Evolutionary conservation across 2,888 invertebrate genomes (phyloP), one percentile per base, ranked within the genome.

Genomic region (Stomorhina lunata): DNA sequence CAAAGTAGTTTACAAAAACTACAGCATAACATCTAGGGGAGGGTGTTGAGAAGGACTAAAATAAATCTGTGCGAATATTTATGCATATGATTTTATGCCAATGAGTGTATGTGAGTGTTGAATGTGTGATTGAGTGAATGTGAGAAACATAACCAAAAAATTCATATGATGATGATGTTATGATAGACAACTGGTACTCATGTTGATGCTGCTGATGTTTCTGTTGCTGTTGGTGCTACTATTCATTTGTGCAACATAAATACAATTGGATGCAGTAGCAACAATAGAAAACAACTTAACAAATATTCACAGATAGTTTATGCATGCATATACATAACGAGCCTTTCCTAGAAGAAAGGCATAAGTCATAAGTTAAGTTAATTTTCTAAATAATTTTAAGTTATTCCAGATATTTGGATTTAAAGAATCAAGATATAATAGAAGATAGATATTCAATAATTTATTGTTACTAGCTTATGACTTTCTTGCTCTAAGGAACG

Each of bases 291-390:
- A 55, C 10, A 34, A 55, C 17, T 55, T 55, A 10, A 4, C 43
- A 63, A 78, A 71, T 55, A 71, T 57, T 65, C 45, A 63, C 57
- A 75, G 43, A 55, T 37, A n/a, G n/a, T n/a, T n/a, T n/a, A n/a
- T n/a, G n/a, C n/a, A n/a, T n/a, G n/a, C n/a, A n/a, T n/a, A n/a
- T n/a, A n/a, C n/a, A n/a, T n/a, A n/a, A n/a, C n/a, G n/a, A n/a
- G n/a, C n/a, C n/a, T n/a, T n/a, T n/a, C n/a, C n/a, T n/a, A n/a
- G n/a, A n/a, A n/a, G n/a, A n/a, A n/a, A n/a, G n/a, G n/a, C n/a
- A n/a, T n/a, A n/a, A n/a, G n/a, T n/a, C n/a, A n/a, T n/a, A n/a
- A n/a, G n/a, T n/a, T n/a, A n/a, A n/a, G n/a, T n/a, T n/a, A n/a
- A n/a, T n/a, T n/a, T n/a, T n/a, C n/a, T n/a, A n/a, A n/a, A n/a